These are phyloP conservation scores for Myrmecobius fasciatus DNA, from an alignment of 2,113 vertebrate genomes.

Conservation along the genomic window DNA sequence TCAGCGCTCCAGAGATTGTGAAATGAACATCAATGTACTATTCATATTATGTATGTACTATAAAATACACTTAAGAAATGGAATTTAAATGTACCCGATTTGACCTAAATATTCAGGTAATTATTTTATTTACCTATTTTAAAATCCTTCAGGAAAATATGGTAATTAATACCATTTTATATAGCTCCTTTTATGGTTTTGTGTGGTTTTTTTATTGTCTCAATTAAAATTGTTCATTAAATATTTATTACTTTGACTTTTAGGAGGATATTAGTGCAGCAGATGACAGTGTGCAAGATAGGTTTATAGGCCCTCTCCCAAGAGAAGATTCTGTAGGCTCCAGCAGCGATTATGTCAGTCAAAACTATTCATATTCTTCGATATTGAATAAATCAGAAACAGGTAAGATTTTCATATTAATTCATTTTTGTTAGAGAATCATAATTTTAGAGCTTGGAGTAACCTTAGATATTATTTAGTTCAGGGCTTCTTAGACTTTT, in stretches of 20 bases:
- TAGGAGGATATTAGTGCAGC: conserved; percentile 92
- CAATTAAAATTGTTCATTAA: conserved; percentile 44
- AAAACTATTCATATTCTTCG: conserved; percentile 96
- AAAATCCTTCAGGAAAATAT: background rate
- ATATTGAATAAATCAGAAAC: conserved; percentile 98
- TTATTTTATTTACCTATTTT: background rate
- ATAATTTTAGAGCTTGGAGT: conserved; percentile 6
- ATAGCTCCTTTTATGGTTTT: background rate
- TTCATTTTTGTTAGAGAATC: conserved; percentile 48
- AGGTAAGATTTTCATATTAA: conserved; percentile 82
- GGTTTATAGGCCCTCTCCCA: conserved; percentile 94
- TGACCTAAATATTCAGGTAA: background rate
- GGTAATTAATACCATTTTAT: background rate
- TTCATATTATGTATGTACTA: background rate
- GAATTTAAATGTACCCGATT: background rate
- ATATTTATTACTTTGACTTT: conserved; percentile 68
- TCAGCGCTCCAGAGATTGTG: background rate
- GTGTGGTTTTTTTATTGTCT: conserved; percentile 11
- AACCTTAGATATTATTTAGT: conserved; percentile 8
- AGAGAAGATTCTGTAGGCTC: conserved; percentile 92
- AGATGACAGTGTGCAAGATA: conserved; percentile 91
- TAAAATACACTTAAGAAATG: background rate
- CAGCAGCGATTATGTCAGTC: conserved; percentile 94
- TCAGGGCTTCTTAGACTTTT: too few relatives aligned
- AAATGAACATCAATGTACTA: background rate